Evolutionary conservation across 2,888 invertebrate genomes (phyloP), one percentile per base, ranked within the genome.

Genomic region (Actias luna): DNA sequence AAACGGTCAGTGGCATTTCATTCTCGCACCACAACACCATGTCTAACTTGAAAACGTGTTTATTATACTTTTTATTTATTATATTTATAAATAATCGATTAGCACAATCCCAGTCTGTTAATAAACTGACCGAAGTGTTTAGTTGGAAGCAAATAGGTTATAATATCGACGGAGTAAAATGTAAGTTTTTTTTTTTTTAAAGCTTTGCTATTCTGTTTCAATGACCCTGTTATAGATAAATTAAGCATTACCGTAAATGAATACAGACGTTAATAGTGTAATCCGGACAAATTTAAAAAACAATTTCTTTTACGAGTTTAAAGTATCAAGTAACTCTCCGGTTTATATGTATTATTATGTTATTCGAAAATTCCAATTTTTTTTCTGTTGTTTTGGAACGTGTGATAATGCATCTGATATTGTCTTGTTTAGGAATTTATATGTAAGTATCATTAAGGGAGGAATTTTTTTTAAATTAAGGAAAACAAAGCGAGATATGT

Each of bases 101-200:
- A 10, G 59, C 39, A 16, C 31, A 59, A 27, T 18, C 27, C n/a
- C 29, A 29, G 4, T 14, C 52, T 16, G 52, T 31, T 1, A 66
- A 65, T 0, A 69, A 68, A 33, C 29, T 81, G 65, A 61, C 61
- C 1, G 68, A 78, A 33, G 78, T 84, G 1, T 82, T 82, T 1
- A 64, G 75, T 0, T 89, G 89, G 89, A 86, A 85, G 1, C 88
- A 89, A 61, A 63, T 89, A 0, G 71, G 70, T 42, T 88, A 84
- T 35, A 67, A 85, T 8, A 72, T 87, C 10, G 70, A 84, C 58
- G 83, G 79, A 0, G 67, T 80, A 0, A 58, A 72, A 22, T 89
- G 89, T 89, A 69, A 87, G 87, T 85, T 50, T 31, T 14, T 52
- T 10, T n/a, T 59, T 46, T n/a, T n/a, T 10, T 5, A 5, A 22